A percentile compares a stretch with the other conserved stretches of the same genome.
phyloP scores from a whole-genome alignment of 2,113 vertebrate species.

The Fulica atra region DNA sequence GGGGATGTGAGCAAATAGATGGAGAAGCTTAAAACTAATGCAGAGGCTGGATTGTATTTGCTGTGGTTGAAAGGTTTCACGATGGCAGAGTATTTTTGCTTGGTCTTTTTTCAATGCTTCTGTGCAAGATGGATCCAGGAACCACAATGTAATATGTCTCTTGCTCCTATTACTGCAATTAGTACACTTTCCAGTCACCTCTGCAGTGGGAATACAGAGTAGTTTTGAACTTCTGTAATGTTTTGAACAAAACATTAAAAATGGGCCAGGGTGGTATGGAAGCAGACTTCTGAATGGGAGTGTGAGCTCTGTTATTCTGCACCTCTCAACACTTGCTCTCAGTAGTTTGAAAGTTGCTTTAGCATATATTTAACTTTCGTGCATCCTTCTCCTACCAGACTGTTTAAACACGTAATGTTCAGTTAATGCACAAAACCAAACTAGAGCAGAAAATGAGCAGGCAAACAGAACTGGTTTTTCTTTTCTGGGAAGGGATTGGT shows the following conservation, averaged over 20 bases:
- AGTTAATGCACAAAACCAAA: not conserved
- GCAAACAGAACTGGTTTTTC: not conserved
- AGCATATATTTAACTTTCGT: not conserved
- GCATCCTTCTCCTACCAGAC: not conserved
- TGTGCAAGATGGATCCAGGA: not conserved
- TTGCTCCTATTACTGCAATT: not conserved
- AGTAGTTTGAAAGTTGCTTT: not conserved
- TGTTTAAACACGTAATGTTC: not conserved
- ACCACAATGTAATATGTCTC: not conserved
- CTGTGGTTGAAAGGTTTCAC: not conserved
- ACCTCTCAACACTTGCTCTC: not conserved
- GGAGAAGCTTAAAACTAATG: not conserved
- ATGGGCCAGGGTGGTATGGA: not conserved
- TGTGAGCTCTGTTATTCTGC: not conserved
- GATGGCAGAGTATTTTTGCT: not conserved
- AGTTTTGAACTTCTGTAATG: not conserved
- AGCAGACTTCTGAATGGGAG: not conserved
- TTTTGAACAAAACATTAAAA: not conserved
- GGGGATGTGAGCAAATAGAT: not conserved
- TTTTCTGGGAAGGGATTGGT: not conserved
- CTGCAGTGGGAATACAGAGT: not conserved
- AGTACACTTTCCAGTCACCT: not conserved
- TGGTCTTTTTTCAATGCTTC: not conserved
- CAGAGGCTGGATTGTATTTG: not conserved
- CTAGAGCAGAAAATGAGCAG: not conserved